These are phyloP conservation scores for Cheilinus undulatus DNA, from an alignment of 2,113 vertebrate genomes.

Conservation along the genomic window DNA sequence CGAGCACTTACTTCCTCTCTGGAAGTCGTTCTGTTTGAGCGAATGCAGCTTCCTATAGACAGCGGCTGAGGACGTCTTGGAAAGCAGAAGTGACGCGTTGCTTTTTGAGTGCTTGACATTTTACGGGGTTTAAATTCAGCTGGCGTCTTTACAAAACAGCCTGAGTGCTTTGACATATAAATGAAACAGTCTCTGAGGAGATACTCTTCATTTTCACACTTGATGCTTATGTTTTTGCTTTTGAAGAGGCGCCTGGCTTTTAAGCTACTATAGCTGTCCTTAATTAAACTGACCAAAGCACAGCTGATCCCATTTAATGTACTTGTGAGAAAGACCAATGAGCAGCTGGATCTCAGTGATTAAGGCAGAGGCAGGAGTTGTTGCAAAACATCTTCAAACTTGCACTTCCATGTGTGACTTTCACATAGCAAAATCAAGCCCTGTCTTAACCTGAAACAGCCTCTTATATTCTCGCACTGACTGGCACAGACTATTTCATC, in stretches of 20 bases:
- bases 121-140: slow-evolving; percentile 18
- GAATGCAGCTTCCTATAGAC: slow-evolving; percentile 6
- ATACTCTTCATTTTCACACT: background rate
- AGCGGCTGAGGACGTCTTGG: background rate
- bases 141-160: slow-evolving; percentile 10
- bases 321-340: no score
- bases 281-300: no score
- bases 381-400: no score
- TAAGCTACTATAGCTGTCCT: background rate
- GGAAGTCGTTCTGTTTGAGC: background rate
- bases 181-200: slow-evolving; percentile 10
- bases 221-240: background rate
- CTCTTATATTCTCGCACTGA: no score
- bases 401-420: no score
- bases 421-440: no score
- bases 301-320: no score
- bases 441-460: no score
- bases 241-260: background rate
- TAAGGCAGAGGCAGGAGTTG: no score
- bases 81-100: slow-evolving; percentile 8
- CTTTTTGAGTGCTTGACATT: slow-evolving; percentile 26
- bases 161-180: slow-evolving; percentile 34
- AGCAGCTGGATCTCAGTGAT: no score
- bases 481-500: no score
- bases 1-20: slow-evolving; percentile 1